Evolutionary conservation across 2,113 vertebrate genomes (phyloP), one percentile per base, ranked within the genome.

Genomic region (Carlito syrichta): DNA sequence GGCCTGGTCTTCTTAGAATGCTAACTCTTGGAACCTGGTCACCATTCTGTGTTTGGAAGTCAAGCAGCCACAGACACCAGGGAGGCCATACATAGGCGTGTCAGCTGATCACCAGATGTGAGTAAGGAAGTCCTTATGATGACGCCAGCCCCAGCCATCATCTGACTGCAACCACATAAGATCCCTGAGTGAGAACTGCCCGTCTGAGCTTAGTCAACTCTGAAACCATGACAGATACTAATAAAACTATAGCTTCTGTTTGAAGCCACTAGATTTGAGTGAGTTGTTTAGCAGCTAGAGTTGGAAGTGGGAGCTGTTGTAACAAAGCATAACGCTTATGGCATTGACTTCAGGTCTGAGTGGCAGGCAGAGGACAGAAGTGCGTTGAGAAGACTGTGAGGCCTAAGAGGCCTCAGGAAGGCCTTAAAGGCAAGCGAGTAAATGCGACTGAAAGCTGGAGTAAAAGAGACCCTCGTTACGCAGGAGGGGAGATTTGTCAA

Each of bases 141-240:
- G 43, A 92, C 58, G 25, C 63, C 14, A 63, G 40, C 20, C 32
- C 20, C 63, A 38, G 82, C 62, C 10, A 60, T 45, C 25, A 17
- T 27, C 4, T 13, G 30, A n/a, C 12, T 9, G 54, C 27, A 25
- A 25, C 14, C 25, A 5, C 2, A 0, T 1, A 0, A 1, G 19
- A 30, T 48, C 60, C 54, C 16, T 7, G 52, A 73, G 17, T 19
- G n/a, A 54, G 32, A 27, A 32, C 7, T 22, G 48, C 20, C 68
- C 40, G 4, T 27, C 4, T 35, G 73, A 74, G 56, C 87, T 43
- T 40, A n/a, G 77, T 11, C 43, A 32, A n/a, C 5, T 25, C 71
- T 12, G 23, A 20, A 81, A 54, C 76, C 16, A 0, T 3, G 19
- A 35, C 0, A 17, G 22, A 27, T 3, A 52, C 38, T 45, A 35